These are phyloP conservation scores for Spilogale gracilis DNA, from an alignment of 2,113 vertebrate genomes.

Conservation along the genomic window DNA sequence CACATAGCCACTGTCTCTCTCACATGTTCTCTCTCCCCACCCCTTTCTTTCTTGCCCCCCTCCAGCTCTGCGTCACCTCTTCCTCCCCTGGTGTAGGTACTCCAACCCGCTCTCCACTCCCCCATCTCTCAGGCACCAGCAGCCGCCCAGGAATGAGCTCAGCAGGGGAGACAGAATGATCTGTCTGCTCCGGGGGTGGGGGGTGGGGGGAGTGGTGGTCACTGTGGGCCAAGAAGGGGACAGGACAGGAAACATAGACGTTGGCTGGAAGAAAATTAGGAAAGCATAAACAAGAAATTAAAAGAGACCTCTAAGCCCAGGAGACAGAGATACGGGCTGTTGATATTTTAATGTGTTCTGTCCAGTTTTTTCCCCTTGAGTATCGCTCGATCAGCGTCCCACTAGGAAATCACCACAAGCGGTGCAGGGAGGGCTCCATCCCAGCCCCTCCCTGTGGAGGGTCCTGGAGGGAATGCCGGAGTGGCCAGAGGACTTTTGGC, in stretches of 20 bases:
- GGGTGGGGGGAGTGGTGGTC: no score
- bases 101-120: background rate
- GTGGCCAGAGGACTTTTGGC: background rate
- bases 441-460: background rate
- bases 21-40: background rate
- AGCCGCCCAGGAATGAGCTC: background rate
- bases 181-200: background rate
- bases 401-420: background rate
- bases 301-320: background rate
- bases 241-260: background rate
- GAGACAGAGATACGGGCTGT: background rate
- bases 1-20: background rate
- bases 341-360: background rate
- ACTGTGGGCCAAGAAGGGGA: background rate
- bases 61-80: background rate
- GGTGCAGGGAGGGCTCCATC: no score
- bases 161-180: background rate
- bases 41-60: no score
- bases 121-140: no score
- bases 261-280: background rate
- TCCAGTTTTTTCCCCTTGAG: background rate
- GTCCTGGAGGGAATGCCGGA: background rate
- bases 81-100: background rate
- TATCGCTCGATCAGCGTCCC: background rate
- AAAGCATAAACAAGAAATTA: background rate